Base-by-base conservation (phyloP, 1,140 invertebrate genomes). In the Drosophila sturtevanti region DNA sequence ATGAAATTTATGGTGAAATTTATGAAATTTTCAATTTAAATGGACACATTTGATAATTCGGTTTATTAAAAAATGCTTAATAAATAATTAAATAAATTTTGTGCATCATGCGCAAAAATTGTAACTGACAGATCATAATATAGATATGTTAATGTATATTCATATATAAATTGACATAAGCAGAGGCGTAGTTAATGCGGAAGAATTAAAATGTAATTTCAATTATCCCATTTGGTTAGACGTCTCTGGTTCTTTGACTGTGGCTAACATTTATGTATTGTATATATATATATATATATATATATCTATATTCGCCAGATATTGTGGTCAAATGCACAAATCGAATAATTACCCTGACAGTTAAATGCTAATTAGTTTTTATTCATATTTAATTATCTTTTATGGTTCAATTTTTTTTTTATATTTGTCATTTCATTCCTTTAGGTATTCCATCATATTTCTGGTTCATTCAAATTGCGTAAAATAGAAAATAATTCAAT, bases 341-440 rank as follows among this genome's bases (percentile, higher is more conserved):
- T 86, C 82, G 77, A 87, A 81, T 82, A 85, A 79, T 60, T 76
- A 44, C 66, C 72, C 60, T 74, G 63, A 65, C 79, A 82, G 79
- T 79, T 71, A 72, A 72, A 79, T 79, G 74, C 76, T 68, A 78
- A 87, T 81, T 81, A 87, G 72, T 87, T 79, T 78, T 76, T 78
- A 86, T 86, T 72, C 76, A 87, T 79, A 82, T 87, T 87, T 87
- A 87, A 86, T 86, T 87, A 77, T 68, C 63, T 77, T 77, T 74
- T 24, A 21, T 12, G 72, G 56, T 48, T 48, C 18, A 3, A 21
- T 18, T 48, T 21, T 48, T 44, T 44, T 44, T 44, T 55, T 3
- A 16, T 10, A 55, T 12, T 54, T 14, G 4, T 27, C 10, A 27
- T 31, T 55, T 6, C 14, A 54, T 21, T 14, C 21, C n/a, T 31